phyloP scores from a whole-genome alignment of 2,888 invertebrate species.

The Trichogramma dendrolimi region DNA sequence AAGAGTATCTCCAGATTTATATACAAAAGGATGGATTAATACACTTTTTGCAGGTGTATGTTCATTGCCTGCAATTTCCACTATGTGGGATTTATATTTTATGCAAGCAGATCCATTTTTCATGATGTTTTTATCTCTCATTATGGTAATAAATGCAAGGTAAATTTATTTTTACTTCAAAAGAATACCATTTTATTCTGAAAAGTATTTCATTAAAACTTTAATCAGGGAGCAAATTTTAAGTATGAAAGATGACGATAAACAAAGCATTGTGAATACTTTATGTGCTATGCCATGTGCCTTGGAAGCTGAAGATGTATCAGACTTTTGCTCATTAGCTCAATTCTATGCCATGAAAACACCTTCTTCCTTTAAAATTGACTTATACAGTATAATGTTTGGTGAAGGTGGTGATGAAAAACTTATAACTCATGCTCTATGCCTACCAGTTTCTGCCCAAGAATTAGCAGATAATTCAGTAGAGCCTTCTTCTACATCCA shows the following conservation, averaged over 20 bases:
- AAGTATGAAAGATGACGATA: constrained; percentile 69
- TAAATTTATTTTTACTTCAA: constrained; percentile 39
- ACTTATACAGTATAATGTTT: constrained; percentile 56
- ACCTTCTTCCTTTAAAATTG: constrained; percentile 86
- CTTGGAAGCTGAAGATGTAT: constrained; percentile 88
- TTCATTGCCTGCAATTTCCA: constrained; percentile 77
- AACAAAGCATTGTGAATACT: constrained; percentile 65
- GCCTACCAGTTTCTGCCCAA: constrained; percentile 91
- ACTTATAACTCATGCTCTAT: constrained; percentile 77
- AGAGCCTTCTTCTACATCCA: constrained; percentile 59
- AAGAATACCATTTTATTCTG: neutral
- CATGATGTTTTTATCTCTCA: constrained; percentile 89
- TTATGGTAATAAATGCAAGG: constrained; percentile 91
- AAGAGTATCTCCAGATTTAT: constrained; percentile 86
- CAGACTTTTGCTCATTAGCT: constrained; percentile 95
- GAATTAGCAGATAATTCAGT: constrained; percentile 83
- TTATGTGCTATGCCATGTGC: constrained; percentile 76
- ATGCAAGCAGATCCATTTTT: constrained; percentile 95
- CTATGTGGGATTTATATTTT: constrained; percentile 96
- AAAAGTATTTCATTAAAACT: neutral
- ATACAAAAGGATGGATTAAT: constrained; percentile 84
- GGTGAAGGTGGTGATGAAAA: constrained; percentile 61
- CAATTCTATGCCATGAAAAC: constrained; percentile 92
- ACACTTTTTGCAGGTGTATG: constrained; percentile 87
- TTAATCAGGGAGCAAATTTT: constrained; percentile 69